phyloP scores from a whole-genome alignment of 1,140 invertebrate genomes.

The Globodera rostochiensis region DNA sequence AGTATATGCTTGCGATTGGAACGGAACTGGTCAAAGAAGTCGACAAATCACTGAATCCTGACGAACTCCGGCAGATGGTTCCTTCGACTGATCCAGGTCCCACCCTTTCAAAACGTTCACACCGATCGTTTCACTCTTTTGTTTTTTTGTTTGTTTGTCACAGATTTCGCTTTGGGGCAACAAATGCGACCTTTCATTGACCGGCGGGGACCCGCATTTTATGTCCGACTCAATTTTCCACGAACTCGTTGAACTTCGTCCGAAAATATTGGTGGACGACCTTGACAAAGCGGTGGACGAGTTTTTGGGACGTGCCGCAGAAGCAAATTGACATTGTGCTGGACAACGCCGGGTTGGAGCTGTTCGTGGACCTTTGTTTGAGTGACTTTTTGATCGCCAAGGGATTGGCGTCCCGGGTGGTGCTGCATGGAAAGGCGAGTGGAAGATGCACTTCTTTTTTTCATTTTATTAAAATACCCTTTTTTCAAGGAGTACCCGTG shows the following conservation, averaged over 20 bases:
- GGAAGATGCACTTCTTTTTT: too few relatives aligned
- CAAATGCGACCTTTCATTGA: conserved; percentile 85
- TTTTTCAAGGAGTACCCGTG: conserved; percentile 75
- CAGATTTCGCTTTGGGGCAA: conserved; percentile 73
- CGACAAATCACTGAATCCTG: conserved; percentile 25
- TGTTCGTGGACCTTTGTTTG: conserved; percentile 85
- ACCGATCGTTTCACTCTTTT: background rate
- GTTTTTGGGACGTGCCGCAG: conserved; percentile 34
- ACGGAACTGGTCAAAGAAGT: conserved; percentile 34
- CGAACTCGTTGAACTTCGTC: conserved; percentile 72
- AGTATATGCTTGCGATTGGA: conserved; percentile 35
- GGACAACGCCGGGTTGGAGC: conserved; percentile 91
- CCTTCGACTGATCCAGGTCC: conserved; percentile 36
- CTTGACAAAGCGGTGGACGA: conserved; percentile 70
- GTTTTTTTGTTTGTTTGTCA: conserved; percentile 31
- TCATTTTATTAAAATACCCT: background rate
- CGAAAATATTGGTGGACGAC: conserved; percentile 76
- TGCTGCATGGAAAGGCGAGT: conserved; percentile 80
- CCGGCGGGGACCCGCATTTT: conserved; percentile 72
- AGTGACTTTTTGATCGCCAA: conserved; percentile 77
- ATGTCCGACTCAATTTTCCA: conserved; percentile 72
- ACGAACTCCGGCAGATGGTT: conserved; percentile 29
- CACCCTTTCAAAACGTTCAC: background rate
- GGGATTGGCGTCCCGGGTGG: conserved; percentile 74
- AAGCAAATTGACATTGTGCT: conserved; percentile 76